Evolutionary conservation across 2,888 invertebrate species (phyloP).

Genomic region (Pogonocherus hispidulus): DNA sequence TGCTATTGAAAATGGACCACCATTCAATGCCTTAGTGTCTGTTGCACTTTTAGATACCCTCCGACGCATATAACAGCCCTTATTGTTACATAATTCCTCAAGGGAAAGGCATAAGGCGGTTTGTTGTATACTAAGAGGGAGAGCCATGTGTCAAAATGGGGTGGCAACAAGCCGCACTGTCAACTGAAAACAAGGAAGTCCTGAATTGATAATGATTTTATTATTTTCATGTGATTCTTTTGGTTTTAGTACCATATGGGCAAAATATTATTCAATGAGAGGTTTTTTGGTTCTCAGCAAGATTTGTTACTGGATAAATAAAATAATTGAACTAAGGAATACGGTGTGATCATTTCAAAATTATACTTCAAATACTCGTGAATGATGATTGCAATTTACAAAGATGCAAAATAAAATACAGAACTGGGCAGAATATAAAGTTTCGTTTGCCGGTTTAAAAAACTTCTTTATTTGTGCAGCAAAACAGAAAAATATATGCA

Average conservation of each 20-base stretch:
- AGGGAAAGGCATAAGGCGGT: conserved; percentile 46
- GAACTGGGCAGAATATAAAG: no score
- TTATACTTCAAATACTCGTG: no score
- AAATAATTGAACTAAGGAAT: no score
- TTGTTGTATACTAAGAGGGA: conserved; percentile 39
- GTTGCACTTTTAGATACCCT: conserved; percentile 14
- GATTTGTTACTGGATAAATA: no score
- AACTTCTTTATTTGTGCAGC: no score
- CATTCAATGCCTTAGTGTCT: conserved; percentile 15
- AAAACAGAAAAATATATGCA: no score
- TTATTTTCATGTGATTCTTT: background rate
- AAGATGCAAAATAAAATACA: no score
- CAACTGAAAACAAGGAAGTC: conserved; percentile 32
- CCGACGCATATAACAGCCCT: conserved; percentile 30
- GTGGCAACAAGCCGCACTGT: conserved; percentile 31
- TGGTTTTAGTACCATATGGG: conserved; percentile 5
- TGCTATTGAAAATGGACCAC: conserved; percentile 13
- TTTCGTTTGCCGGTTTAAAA: no score
- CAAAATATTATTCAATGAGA: background rate
- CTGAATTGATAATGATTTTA: conserved; percentile 27
- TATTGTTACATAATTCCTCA: conserved; percentile 44
- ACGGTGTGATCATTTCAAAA: no score
- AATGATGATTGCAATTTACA: no score
- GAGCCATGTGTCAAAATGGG: conserved; percentile 36
- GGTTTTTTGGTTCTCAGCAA: no score